Evolutionary conservation across 2,113 vertebrate species (phyloP), one percentile per base, ranked within the genome.

Genomic region (Sander lucioperca): DNA sequence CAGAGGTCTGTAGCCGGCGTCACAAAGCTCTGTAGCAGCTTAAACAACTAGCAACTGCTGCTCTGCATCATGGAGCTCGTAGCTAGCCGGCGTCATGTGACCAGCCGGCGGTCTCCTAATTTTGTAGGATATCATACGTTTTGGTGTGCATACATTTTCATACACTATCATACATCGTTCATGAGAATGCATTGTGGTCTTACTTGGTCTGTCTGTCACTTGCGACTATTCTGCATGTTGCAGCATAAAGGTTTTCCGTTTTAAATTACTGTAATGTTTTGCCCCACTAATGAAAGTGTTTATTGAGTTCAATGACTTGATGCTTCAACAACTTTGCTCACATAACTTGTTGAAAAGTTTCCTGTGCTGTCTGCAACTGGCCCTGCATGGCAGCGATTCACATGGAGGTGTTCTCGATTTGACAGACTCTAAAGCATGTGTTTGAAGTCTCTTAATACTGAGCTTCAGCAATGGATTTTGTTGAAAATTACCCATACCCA

Each of bases 321-420:
- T 58, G 36, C 14, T 36, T 82, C 56, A 77, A 57, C 21, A 72
- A 53, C 62, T 79, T 68, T 63, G 3, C 50, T 71, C 63, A 47
- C 21, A 56, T 39, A 69, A 69, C 61, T 74, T 27, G 27, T 27
- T 27, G 27, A 27, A 27, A 27, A 27, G 27, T 27, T 77, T 69
- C n/a, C 48, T 10, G 23, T 14, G 53, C 59, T 58, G 68, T 86
- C 62, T 59, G 68, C 56, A 75, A 27, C 27, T 23, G 45, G 48
- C 50, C 70, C 66, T 72, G 79, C 36, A 36, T 54, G 88, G 77
- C 84, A 89, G 75, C 76, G 80, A 80, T 83, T 78, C 77, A 82
- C 82, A 91, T 16, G 74, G 85, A 89, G 86, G 84, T 91, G 86
- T 88, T 86, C 91, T 89, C 53, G 83, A 91, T 88, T 90, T 85